Evolutionary conservation across 2,797 vertebrate species (phyloP).

Genomic region (Coranthus polyacanthus): DNA sequence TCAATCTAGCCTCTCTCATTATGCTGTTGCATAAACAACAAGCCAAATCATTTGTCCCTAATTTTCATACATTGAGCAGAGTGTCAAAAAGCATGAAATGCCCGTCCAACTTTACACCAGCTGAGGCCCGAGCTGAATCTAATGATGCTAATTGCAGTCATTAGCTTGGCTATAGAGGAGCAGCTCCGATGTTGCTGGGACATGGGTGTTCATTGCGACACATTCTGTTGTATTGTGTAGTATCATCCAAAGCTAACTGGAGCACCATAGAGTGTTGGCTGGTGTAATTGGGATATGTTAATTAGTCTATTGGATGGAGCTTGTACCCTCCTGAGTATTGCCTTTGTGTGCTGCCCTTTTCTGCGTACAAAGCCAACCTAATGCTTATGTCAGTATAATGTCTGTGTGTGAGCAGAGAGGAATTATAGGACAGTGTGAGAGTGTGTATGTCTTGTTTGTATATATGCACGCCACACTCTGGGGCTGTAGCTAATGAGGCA

Average conservation of each 20-base stretch:
- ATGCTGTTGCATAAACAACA: constrained; percentile 28
- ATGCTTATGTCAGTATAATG: constrained; percentile 65
- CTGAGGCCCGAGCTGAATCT: constrained; percentile 60
- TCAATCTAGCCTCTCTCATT: constrained; percentile 38
- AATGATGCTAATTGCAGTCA: constrained; percentile 77
- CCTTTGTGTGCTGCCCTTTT: constrained; percentile 78
- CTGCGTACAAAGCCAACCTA: constrained; percentile 71
- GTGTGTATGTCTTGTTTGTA: constrained; percentile 54
- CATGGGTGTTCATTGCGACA: constrained; percentile 56
- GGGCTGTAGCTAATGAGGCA: constrained; percentile 73
- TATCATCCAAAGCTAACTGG: constrained; percentile 72
- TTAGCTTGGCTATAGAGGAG: constrained; percentile 71
- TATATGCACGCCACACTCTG: constrained; percentile 57
- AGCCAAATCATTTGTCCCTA: constrained; percentile 17
- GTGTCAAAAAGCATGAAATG: constrained; percentile 32
- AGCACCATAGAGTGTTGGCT: constrained; percentile 64
- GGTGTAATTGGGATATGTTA: constrained; percentile 78
- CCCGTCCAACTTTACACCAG: constrained; percentile 55
- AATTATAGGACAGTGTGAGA: constrained; percentile 34
- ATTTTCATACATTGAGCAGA: constrained; percentile 32
- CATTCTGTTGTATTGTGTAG: constrained; percentile 69
- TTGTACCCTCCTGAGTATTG: constrained; percentile 73
- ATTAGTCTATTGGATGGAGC: constrained; percentile 80
- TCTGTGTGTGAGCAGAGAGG: constrained; percentile 26
- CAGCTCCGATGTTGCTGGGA: constrained; percentile 73